Percentiles rank a stretch among this genome's conserved stretches.
Conservation (phyloP, 2,113 vertebrate species). For the Carlito syrichta region DNA sequence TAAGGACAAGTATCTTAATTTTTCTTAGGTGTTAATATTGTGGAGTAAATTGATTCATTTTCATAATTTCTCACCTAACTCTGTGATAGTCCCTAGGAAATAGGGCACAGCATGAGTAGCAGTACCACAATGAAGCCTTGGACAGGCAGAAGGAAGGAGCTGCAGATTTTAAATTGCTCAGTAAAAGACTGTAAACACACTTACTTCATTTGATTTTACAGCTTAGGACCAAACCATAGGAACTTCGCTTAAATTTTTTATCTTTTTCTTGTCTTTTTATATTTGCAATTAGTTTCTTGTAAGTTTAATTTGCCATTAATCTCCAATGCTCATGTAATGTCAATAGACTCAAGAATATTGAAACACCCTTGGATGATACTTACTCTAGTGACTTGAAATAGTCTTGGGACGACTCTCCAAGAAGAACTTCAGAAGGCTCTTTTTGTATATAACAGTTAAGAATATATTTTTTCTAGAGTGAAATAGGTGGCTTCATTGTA, state of each 20-base stretch:
- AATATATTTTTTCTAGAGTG: not conserved
- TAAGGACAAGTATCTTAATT: not conserved
- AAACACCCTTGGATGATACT: slow-evolving; percentile 35
- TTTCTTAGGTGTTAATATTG: not conserved
- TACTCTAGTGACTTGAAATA: not conserved
- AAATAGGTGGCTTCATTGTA: not conserved
- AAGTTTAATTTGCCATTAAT: not conserved
- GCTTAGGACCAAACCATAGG: not conserved
- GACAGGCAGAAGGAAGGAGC: not conserved
- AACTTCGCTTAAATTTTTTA: not conserved
- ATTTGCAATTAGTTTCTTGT: not conserved
- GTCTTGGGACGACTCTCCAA: not conserved
- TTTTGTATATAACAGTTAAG: not conserved
- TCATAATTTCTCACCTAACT: not conserved
- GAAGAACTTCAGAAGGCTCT: not conserved
- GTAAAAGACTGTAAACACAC: not conserved
- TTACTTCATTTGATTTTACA: not conserved
- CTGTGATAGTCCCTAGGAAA: not conserved
- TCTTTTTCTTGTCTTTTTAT: not conserved
- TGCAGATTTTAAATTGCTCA: not conserved
- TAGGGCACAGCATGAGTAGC: fast-evolving
- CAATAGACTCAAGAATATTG: slow-evolving; percentile 52
- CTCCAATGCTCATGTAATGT: slow-evolving; percentile 10
- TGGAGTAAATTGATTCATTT: not conserved
- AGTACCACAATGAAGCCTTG: not conserved